phyloP scores from a whole-genome alignment of 2,113 vertebrate species.

The Sphyrna mokarran region DNA sequence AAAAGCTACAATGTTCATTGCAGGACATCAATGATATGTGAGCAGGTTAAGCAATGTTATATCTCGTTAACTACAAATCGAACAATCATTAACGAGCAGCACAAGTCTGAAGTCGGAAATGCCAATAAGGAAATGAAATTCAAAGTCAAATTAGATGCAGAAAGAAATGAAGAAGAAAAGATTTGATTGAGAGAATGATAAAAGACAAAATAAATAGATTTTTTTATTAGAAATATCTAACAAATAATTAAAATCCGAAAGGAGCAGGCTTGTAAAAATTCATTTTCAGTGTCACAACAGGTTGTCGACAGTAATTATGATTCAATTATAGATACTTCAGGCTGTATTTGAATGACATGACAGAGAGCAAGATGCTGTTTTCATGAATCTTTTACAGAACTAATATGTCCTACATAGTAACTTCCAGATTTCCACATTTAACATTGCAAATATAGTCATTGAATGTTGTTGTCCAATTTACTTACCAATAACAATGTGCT shows the following conservation, averaged over 20 bases:
- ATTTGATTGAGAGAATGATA: neutral
- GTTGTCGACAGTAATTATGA: neutral
- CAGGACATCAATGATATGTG: too few species aligned
- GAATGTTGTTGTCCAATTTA: neutral
- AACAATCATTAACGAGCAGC: too few species aligned
- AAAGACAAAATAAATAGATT: neutral
- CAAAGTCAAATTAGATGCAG: neutral
- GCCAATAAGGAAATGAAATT: neutral
- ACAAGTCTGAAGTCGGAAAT: too few species aligned
- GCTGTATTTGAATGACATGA: neutral
- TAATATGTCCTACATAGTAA: neutral
- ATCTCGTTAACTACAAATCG: too few species aligned
- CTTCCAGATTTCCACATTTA: neutral
- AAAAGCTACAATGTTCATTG: too few species aligned
- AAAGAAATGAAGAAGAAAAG: neutral
- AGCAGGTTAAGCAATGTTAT: too few species aligned
- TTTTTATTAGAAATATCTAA: neutral
- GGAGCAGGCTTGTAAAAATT: too few species aligned
- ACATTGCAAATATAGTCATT: neutral
- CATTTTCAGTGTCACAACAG: too few species aligned
- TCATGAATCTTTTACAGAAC: neutral
- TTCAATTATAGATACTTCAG: neutral
- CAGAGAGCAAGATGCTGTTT: neutral
- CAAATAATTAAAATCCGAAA: too few species aligned
- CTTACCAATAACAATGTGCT: neutral